These are phyloP conservation scores for Limnothrissa miodon DNA, from an alignment of 2,113 vertebrate genomes.

Conservation along the genomic window DNA sequence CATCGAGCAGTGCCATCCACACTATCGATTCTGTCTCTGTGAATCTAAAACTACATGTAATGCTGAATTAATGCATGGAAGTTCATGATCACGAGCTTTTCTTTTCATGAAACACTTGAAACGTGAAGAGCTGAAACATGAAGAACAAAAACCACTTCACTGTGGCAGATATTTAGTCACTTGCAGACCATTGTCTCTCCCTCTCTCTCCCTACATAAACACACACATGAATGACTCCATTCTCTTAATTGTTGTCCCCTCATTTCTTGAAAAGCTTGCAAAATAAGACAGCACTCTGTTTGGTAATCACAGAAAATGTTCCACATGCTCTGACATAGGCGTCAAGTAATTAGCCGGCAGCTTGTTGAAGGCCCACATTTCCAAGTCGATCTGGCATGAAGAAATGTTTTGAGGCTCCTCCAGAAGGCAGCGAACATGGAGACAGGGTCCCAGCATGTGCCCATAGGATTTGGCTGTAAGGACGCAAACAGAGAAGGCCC, in stretches of 20 bases:
- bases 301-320: slow-evolving; percentile 7
- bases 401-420: not conserved
- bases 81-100: no score
- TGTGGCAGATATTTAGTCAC: no score
- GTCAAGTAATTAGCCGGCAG: not conserved
- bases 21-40: no score
- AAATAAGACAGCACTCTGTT: not conserved
- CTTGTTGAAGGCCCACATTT: slow-evolving; percentile 12
- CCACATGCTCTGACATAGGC: not conserved
- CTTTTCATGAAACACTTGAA: no score
- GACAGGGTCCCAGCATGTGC: not conserved
- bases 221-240: not conserved
- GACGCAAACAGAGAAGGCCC: not conserved
- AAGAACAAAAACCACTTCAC: no score
- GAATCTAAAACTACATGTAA: no score
- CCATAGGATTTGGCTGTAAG: not conserved
- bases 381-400: not conserved
- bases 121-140: no score
- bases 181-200: no score
- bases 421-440: slow-evolving; percentile 2
- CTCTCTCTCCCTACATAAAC: no score
- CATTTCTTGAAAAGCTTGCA: not conserved
- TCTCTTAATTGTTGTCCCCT: not conserved
- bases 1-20: no score
- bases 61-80: no score